These are phyloP conservation scores for Oxyruncus cristatus DNA, from an alignment of 2,113 vertebrate species.

Conservation along the genomic window DNA sequence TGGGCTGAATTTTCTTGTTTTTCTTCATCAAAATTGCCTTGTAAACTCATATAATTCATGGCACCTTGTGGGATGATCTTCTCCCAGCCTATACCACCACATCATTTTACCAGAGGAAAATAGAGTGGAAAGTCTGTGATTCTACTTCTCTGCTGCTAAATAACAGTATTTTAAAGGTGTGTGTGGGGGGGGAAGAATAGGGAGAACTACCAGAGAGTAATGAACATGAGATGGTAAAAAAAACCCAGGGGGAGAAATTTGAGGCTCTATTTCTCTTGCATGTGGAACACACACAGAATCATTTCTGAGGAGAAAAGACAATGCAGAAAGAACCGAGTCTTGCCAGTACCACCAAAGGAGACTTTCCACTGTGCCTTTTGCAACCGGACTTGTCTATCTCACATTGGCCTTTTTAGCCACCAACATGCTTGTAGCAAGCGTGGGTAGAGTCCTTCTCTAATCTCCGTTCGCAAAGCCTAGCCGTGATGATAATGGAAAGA, in stretches of 20 bases:
- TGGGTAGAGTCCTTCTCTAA: no score
- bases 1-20: background rate
- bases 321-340: no score
- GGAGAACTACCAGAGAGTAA: rapidly evolving
- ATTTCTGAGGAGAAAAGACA: no score
- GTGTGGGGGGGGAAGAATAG: background rate
- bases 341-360: no score
- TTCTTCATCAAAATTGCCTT: background rate
- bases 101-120: background rate
- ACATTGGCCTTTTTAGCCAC: no score
- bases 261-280: background rate
- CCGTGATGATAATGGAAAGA: no score
- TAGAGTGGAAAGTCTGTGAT: background rate
- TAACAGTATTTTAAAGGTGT: background rate
- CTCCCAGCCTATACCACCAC: background rate
- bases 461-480: no score
- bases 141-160: background rate
- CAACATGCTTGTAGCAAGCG: no score
- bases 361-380: no score
- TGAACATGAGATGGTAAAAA: background rate
- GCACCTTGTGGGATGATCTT: background rate
- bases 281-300: no score
- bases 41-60: background rate
- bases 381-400: no score
- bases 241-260: rapidly evolving